Evolutionary conservation across 2,113 vertebrate species (phyloP).

Genomic region (Hemichromis elongatus): DNA sequence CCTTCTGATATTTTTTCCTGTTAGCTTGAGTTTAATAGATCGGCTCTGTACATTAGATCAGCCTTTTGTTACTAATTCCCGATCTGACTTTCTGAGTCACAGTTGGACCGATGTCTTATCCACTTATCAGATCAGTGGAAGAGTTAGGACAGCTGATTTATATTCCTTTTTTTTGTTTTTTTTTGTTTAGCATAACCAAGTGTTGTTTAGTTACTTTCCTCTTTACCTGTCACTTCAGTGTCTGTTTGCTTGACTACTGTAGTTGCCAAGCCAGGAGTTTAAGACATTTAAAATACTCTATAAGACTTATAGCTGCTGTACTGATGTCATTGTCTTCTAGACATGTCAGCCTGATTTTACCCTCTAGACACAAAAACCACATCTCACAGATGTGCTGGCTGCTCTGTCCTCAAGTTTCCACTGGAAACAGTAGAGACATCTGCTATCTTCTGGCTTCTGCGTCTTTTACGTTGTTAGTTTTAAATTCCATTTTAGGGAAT

Average conservation of each 20-base stretch:
- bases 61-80: not conserved
- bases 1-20: not conserved
- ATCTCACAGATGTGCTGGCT: constrained; percentile 10
- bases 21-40: not conserved
- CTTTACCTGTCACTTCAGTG: not conserved
- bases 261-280: not conserved
- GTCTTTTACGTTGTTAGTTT: constrained; percentile 16
- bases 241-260: not conserved
- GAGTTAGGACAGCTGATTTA: not conserved
- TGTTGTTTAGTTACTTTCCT: not conserved
- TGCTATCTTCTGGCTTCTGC: constrained; percentile 27
- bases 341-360: constrained; percentile 26
- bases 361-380: constrained; percentile 9
- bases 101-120: not conserved
- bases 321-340: not conserved
- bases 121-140: not conserved
- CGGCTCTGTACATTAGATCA: not conserved
- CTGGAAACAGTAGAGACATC: constrained; percentile 37
- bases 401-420: constrained; percentile 18
- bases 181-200: not conserved
- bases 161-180: not conserved
- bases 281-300: not conserved
- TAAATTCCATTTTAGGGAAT: not conserved
- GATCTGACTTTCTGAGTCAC: not conserved
- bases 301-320: not conserved